Base-by-base conservation (phyloP, 2,113 vertebrate species). In the Carassius carassius region DNA sequence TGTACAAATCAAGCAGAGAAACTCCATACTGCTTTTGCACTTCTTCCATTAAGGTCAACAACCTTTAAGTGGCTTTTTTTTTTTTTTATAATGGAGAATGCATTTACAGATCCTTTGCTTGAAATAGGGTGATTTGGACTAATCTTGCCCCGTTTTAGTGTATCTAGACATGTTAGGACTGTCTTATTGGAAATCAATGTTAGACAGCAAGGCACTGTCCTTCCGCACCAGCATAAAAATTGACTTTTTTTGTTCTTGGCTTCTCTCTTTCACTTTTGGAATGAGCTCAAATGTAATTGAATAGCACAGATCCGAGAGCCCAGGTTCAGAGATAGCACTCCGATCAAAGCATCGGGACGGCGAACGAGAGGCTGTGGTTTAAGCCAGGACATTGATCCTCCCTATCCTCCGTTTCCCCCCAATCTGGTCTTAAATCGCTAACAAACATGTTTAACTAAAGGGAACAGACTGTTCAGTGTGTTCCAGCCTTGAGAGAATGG, bases 161-260 rank as follows among this genome's bases (percentile, higher is more conserved):
- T 17, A 62, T 79, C 44, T 74, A 14, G 37, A 72, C 32, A 74
- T 58, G 44, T 62, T 67, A n/a, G 67, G 47, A 54, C 60, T n/a
- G 41, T 58, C 67, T 54, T 63, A 79, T 74, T 29, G 75, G 78
- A 88, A 85, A 91, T 91, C 87, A 84, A 90, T 89, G 80, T 62
- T 77, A 90, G 87, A 84, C 25, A 1, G 79, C 76, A 60, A 74
- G 86, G 85, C 85, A 41, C 89, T 85, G 81, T 73, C 29, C 78
- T 60, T 74, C 32, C 35, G 21, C 44, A 14, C 23, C 78, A 16
- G 72, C 35, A 81, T 74, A 35, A 63, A 85, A 79, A 85, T 51
- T n/a, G 49, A 44, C 58, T 83, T 85, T 54, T 76, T 58, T 10
- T 41, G 7, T 44, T 29, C 23, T 69, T 32, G 21, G 16, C 35